Evolutionary conservation across 35 echinoderm and acorn worm species (phyloP).

Genomic region (Lytechinus variegatus): DNA sequence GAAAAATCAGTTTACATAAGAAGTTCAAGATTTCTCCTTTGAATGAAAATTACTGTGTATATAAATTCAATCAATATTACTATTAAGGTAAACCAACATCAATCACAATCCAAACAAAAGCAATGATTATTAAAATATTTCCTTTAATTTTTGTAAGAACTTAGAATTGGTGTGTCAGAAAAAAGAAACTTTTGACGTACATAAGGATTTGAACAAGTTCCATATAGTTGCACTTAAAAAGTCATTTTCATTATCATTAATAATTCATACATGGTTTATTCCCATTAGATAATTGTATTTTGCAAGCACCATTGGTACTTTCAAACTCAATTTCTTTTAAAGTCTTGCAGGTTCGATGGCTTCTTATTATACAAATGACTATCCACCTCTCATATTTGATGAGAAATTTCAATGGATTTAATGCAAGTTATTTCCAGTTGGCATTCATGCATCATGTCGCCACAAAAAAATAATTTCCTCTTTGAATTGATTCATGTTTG

Average conservation of each 20-base stretch:
- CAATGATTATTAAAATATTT: too few relatives aligned
- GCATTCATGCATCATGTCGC: not conserved
- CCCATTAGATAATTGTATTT: not conserved
- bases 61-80: too few relatives aligned
- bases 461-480: too few relatives aligned
- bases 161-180: not conserved
- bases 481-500: not conserved
- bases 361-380: not conserved
- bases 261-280: not conserved
- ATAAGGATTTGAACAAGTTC: not conserved
- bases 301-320: not conserved
- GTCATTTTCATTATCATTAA: not conserved
- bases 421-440: not conserved
- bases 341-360: not conserved
- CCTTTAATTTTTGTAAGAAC: too few relatives aligned
- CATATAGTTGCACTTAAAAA: not conserved
- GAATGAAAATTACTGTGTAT: too few relatives aligned
- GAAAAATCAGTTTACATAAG: too few relatives aligned
- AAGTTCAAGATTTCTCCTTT: too few relatives aligned
- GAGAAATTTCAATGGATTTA: not conserved
- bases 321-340: not conserved
- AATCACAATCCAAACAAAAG: too few relatives aligned
- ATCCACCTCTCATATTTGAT: not conserved
- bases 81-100: too few relatives aligned
- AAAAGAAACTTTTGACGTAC: not conserved